These are phyloP conservation scores for Sus scrofa DNA, from an alignment of 2,113 vertebrate species.

Conservation along the genomic window T2T-Sscrofa CM000813.6:82681001-82681500, in stretches of 20 bases:
- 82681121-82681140: neutral
- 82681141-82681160: neutral
- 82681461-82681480: neutral
- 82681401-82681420: neutral
- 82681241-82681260: neutral
- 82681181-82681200: neutral
- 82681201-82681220: neutral
- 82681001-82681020: neutral
- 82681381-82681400: neutral
- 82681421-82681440: neutral
- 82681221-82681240: neutral
- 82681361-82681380: neutral
- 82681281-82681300: neutral
- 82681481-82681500: neutral
- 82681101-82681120: neutral
- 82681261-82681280: neutral
- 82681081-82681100: neutral
- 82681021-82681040: neutral
- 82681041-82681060: neutral
- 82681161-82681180: neutral
- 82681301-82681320: neutral
- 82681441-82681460: neutral
- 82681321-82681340: neutral
- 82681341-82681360: neutral
- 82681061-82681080: neutral